Evolutionary conservation across 2,113 vertebrate species (phyloP), one percentile per base, ranked within the genome.

Genomic region (Colaptes auratus): DNA sequence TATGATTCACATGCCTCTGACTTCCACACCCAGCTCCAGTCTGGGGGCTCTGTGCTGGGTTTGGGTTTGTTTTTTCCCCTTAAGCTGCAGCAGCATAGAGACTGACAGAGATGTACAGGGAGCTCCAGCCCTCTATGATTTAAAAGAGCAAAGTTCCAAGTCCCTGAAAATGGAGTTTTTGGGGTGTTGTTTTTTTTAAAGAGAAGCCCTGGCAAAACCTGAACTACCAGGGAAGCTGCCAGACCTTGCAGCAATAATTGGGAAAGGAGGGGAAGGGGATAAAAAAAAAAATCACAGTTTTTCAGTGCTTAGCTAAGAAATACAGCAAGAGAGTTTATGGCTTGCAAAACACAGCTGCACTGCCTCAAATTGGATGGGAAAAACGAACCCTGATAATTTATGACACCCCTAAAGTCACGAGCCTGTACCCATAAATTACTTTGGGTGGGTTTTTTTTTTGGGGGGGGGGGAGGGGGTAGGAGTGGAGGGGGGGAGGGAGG

Each of bases 321-420:
- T 96, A 96, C 96, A 95, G 93, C 81, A 92, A 82, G 92, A 96
- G 96, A 80, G 95, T 96, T 98, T 98, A 98, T 96, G 95, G 97
- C 97, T 97, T 93, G 95, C 96, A 97, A 97, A 98, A 97, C 97
- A 98, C 97, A 97, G 95, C 96, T 95, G 97, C 97, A 96, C 96
- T 92, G 93, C 94, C 95, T 97, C 98, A 98, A 97, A 98, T 97
- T 98, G 97, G 97, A 98, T 96, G 92, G 97, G 93, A 95, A 95
- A 96, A 96, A 97, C 64, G 97, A 97, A 97, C 96, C 95, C 91
- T 31, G 84, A 96, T 97, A 98, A 98, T 98, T 98, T 98, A 98
- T 91, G 95, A 98, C 58, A 92, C 96, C 96, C 97, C 98, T 98
- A 98, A 98, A 98, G 97, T 97, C 96, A 96, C 90, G 96, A 97